phyloP scores from a whole-genome alignment of 2,113 vertebrate species.

The Catharus bicknelli region DNA sequence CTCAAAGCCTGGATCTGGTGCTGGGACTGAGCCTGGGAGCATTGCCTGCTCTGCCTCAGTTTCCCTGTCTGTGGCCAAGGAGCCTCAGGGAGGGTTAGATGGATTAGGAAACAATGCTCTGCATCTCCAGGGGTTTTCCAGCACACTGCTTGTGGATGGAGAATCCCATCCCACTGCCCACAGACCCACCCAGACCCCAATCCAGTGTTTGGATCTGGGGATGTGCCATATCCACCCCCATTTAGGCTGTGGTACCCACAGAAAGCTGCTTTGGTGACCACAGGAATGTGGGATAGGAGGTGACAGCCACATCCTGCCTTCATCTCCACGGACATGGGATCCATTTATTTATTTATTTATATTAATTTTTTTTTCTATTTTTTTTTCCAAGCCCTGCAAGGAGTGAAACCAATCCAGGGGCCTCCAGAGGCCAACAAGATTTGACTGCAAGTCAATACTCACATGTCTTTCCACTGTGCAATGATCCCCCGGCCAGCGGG shows the following conservation, averaged over 20 bases:
- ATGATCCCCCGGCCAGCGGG: not conserved
- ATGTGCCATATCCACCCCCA: not conserved
- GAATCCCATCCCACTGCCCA: not conserved
- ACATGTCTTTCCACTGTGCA: slow-evolving; percentile 8
- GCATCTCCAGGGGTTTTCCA: not conserved
- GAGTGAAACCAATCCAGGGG: slow-evolving; percentile 46
- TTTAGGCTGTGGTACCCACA: not conserved
- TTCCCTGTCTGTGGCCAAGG: not conserved
- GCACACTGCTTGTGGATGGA: not conserved
- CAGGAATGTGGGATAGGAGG: rapidly evolving
- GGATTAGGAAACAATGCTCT: not conserved
- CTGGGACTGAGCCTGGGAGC: not conserved
- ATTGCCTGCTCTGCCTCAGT: not conserved
- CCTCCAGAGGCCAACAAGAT: slow-evolving; percentile 22
- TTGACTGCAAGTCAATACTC: slow-evolving; percentile 59
- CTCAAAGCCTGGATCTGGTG: not conserved
- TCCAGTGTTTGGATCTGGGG: not conserved
- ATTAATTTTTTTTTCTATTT: not conserved
- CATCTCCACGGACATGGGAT: not conserved
- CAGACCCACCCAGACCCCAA: not conserved
- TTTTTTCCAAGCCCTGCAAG: slow-evolving; percentile 13
- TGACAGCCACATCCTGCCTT: not conserved
- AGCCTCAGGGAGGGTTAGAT: not conserved
- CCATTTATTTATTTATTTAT: not conserved
- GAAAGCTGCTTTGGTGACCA: not conserved